Evolutionary conservation across 2,888 invertebrate species (phyloP), one percentile per base, ranked within the genome.

Genomic region (Drymonia ruficornis): DNA sequence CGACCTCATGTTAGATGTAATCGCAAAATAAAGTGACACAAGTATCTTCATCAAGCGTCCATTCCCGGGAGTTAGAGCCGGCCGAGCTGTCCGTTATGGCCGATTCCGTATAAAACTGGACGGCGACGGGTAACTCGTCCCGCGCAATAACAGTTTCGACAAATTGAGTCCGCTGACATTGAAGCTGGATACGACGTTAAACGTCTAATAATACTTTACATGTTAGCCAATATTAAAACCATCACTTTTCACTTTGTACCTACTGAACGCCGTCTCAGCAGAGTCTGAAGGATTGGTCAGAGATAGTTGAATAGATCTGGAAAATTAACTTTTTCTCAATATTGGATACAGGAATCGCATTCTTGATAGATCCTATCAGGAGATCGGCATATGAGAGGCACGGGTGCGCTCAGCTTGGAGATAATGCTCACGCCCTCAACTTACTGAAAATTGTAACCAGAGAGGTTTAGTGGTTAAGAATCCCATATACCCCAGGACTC

Each of bases 11-110:
- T 85, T 84, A 84, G 83, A 84, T 86, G 85, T 89, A 87, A 90
- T 90, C 87, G 84, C 83, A 76, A 82, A 86, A 89, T 90, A 88
- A 91, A 89, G 86, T 86, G 87, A 85, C 85, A 87, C 85, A 81
- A 91, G 87, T 87, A 86, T 88, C 91, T 89, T 91, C 89, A 91
- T 91, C 89, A 90, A 89, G 88, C 84, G 86, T 86, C 87, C 86
- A 90, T 89, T 90, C 81, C 73, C 66, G 70, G 81, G 87, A 86
- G 84, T 86, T 85, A 87, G 81, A 81, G 80, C 74, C 76, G 78
- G 67, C 75, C 73, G 80, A 82, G 81, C 83, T 81, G 86, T 86
- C 85, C 71, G 84, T 87, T 84, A 89, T 86, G 86, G 86, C 70
- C 80, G 81, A 86, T 87, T 83, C 78, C 75, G 80, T 85, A 85